A percentile compares a stretch with the other conserved stretches of the same genome.
These are phyloP conservation scores for Austrofundulus limnaeus DNA, from an alignment of 2,113 vertebrate genomes.

Conservation along the genomic window DNA sequence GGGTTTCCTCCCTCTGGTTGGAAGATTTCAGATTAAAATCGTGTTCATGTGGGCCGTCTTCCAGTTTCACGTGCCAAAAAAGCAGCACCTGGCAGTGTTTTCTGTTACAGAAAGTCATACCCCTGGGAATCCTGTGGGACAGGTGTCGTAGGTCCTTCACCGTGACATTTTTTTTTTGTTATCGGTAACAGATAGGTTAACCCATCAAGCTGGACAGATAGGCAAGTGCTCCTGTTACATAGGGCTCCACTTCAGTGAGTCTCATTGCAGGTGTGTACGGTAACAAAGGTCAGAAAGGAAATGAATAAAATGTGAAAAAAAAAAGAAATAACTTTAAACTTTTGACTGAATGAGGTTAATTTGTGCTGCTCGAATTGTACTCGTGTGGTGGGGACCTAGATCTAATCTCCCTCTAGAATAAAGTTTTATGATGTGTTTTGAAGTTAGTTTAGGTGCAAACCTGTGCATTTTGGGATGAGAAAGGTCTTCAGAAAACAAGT, in stretches of 20 bases:
- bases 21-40: conserved; percentile 31
- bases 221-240: not conserved
- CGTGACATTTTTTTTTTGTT: conserved; percentile 15
- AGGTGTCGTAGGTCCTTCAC: conserved; percentile 36
- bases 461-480: too few species aligned
- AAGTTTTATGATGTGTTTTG: not conserved
- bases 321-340: conserved; percentile 6
- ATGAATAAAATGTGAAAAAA: conserved; percentile 6
- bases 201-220: not conserved
- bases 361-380: not conserved
- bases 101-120: conserved; percentile 27
- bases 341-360: conserved; percentile 32
- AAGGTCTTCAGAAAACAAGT: too few species aligned
- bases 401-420: too few species aligned
- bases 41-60: conserved; percentile 17
- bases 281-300: conserved; percentile 19
- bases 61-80: conserved; percentile 30
- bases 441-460: too few species aligned
- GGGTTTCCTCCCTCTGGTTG: conserved; percentile 36
- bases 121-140: conserved; percentile 36
- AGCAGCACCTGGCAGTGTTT: conserved; percentile 40
- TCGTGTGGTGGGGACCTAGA: not conserved
- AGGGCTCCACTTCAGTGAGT: not conserved
- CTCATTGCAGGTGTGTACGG: conserved; percentile 8
- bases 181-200: not conserved